phyloP scores from a whole-genome alignment of 1,140 invertebrate species.

The Nasonia giraulti region DNA sequence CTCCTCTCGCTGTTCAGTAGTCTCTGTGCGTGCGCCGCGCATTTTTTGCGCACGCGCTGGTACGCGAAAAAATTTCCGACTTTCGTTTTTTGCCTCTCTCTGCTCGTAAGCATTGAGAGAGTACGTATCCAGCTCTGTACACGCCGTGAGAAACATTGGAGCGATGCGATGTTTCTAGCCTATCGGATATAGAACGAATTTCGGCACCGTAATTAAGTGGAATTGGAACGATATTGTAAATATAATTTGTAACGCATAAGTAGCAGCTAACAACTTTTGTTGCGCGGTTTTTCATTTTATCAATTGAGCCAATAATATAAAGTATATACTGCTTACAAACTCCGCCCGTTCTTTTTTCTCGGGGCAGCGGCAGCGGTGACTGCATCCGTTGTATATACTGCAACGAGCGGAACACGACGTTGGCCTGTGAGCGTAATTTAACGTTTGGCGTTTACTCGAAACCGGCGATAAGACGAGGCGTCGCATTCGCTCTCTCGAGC shows the following conservation, averaged over 20 bases:
- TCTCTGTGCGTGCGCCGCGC: neutral
- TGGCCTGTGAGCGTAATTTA: neutral
- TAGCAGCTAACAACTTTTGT: no score
- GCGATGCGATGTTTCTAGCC: neutral
- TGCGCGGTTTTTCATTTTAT: neutral
- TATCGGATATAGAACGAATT: neutral
- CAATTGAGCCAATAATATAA: neutral
- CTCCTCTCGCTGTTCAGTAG: neutral
- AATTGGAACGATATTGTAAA: no score
- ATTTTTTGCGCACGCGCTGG: neutral
- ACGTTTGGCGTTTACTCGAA: neutral
- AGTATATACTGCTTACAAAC: neutral
- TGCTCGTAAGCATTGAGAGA: no score
- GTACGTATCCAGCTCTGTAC: no score
- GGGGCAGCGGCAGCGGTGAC: neutral
- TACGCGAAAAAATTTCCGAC: neutral
- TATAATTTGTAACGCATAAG: no score
- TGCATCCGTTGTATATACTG: neutral
- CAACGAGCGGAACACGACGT: neutral
- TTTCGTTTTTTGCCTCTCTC: neutral
- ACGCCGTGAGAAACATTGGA: neutral
- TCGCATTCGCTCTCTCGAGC: neutral
- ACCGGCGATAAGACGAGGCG: neutral
- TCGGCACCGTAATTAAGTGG: neutral
- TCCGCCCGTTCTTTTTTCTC: neutral